Base-by-base conservation (phyloP, 1,140 invertebrate genomes). In the Brachionus manjavacas region DNA sequence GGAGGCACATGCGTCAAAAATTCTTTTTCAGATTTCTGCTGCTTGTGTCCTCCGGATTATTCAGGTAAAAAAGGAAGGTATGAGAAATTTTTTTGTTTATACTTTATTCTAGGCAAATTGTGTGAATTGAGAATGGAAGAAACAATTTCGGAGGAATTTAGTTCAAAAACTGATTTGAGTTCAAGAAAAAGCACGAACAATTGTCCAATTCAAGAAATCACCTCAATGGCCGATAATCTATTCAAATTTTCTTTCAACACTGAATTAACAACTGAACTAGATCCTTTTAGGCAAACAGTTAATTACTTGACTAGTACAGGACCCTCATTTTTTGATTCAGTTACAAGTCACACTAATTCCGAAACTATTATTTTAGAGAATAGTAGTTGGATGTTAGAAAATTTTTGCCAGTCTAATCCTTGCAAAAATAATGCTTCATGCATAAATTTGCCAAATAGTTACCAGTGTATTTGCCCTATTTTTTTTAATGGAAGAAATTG, bases 1-100 rank as follows among this genome's bases (percentile, higher is more conserved):
- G 79, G 79, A 81, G 79, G 79, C 1, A 64, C 49, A 12, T 81
- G 79, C 43, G 23, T 52, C 12, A 55, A 80, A 52, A 39, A n/a
- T 31, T 16, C 41, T 4, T 6, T 64, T 28, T 52, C 20, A 35
- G n/a, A 80, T 35, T 39, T 23, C 14, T 80, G 78, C 39, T 80
- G 78, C 60, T 12, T 80, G 20, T 80, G 78, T 12, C 25, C 28
- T 16, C 7, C 46, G 14, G 55, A 25, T n/a, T 80, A 52, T 52
- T 31, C 16, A 8, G 78, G 78, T 52, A 23, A 70, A 70, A 3
- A 70, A 70, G 14, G 1, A 8, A 66, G 16, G 12, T 11, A 66
- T 3, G 3, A 66, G 16, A 1, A 1, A 23, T 25, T 0, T 28
- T 8, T 66, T 66, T n/a, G n/a, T 66, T 25, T 2, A 23, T 20